Evolutionary conservation across 1,140 invertebrate species (phyloP), one percentile per base, ranked within the genome.

Genomic region (Drosophila watanabei): DNA sequence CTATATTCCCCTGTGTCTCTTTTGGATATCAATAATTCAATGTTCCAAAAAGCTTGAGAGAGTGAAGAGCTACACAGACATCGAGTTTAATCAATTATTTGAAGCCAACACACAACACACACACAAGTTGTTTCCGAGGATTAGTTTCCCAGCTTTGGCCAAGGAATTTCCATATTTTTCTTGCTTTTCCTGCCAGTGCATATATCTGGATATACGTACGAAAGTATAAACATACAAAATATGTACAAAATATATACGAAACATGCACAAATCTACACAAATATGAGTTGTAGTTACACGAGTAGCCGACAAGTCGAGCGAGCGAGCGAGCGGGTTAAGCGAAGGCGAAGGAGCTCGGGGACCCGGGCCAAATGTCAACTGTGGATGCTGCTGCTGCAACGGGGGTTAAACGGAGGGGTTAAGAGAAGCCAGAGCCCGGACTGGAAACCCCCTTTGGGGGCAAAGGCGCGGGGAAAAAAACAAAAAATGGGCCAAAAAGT

Each of bases 401-500:
- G 7, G 52, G 70, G 66, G 70, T 68, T 51, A 68, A 32, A 8
- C 28, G 66, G 18, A 24, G 30, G 54, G 33, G 37, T 41, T 70
- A 43, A 35, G 32, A 30, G 52, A 39, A 24, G 41, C 20, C 41
- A 4, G 45, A 51, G 49, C 28, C 48, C 28, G 9, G 3, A 14
- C 48, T n/a, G 16, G 24, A 24, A 24, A 14, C 66, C 70, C 52
- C 66, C 70, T 51, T 32, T n/a, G 33, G 73, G 59, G 52, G 69
- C 75, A 83, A 81, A 69, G 85, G 85, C 43, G 13, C 43, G 59
- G 39, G 60, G 35, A 76, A 52, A 75, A 82, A 14, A 14, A 14
- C 24, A 51, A 35, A 56, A 57, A 90, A 89, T 90, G 86, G 87
- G 87, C 79, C 86, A 89, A 90, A 88, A 89, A 86, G 86, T 89